Conservation (phyloP, 2,888 invertebrate genomes). For the Thelaira solivaga region DNA sequence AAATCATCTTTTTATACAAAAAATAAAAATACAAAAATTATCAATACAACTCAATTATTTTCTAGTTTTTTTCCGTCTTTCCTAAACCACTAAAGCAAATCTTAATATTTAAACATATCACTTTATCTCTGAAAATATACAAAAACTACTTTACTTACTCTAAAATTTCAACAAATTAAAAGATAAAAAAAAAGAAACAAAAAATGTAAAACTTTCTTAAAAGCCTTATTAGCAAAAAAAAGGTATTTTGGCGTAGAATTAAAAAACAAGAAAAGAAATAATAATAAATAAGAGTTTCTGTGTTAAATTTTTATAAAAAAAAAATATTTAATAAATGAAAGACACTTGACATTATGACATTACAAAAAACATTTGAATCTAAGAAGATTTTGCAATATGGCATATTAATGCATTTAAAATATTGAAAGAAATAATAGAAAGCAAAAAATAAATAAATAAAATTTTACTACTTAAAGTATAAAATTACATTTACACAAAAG, state of each 20-base stretch:
- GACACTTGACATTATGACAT: not conserved
- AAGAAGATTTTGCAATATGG: conserved; percentile 41
- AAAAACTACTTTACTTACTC: conserved; percentile 16
- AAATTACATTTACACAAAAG: not conserved
- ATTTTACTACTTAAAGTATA: conserved; percentile 8
- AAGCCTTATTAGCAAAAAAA: conserved; percentile 56
- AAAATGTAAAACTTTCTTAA: conserved; percentile 30
- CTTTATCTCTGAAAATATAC: conserved; percentile 63
- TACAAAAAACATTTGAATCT: conserved; percentile 14
- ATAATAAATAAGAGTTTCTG: conserved; percentile 14
- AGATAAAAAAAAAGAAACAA: not conserved
- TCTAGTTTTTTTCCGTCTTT: conserved; percentile 33
- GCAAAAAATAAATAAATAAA: not conserved
- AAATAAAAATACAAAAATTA: conserved; percentile 35
- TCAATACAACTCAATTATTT: conserved; percentile 54
- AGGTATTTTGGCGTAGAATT: conserved; percentile 59
- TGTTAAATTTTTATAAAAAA: conserved; percentile 47
- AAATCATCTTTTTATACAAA: conserved; percentile 43
- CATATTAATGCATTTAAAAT: conserved; percentile 39
- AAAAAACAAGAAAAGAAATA: conserved; percentile 13
- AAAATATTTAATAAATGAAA: conserved; percentile 62
- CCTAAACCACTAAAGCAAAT: conserved; percentile 10
- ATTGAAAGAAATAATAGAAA: not conserved
- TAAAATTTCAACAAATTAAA: not conserved
- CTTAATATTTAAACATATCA: conserved; percentile 61